Evolutionary conservation across 2,888 invertebrate species (phyloP), one percentile per base, ranked within the genome.

Genomic region (Sabellastarte sp.): DNA sequence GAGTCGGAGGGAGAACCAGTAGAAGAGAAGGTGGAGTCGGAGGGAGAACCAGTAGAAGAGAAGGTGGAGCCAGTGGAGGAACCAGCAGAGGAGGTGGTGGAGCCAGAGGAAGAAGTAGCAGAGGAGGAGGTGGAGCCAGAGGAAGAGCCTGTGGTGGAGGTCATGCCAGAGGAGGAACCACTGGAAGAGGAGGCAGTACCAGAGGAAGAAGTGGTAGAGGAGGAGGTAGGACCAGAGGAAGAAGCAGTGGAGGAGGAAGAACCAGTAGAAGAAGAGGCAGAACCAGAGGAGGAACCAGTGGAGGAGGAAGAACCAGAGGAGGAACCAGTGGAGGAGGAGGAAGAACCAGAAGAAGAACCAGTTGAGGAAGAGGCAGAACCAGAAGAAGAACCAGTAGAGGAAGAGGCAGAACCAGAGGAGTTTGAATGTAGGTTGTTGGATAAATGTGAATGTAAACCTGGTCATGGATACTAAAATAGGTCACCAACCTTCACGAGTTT

Each of bases 301-400:
- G 53, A 41, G 32, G 57, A 57, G 50, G 53, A 57, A 50, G 32
- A 57, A 57, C 57, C 41, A 41, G 50, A 26, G 50, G n/a, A n/a
- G n/a, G n/a, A n/a, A n/a, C n/a, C n/a, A n/a, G n/a, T n/a, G n/a
- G n/a, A n/a, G n/a, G n/a, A 33, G 57, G 57, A 50, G 53, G 41
- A 61, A 41, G 33, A 32, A 57, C 28, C 5, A 28, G 51, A 29
- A 57, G 61, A 61, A 30, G 33, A 41, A 61, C 55, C 30, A 24
- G 33, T 41, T 2, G 26, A 58, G 57, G 24, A 50, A 51, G 59
- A 50, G 31, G 31, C 15, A 57, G 57, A 57, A 31, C 10, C 5
- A 41, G n/a, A n/a, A n/a, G n/a, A n/a, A n/a, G n/a, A n/a, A n/a
- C n/a, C n/a, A n/a, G n/a, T n/a, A n/a, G n/a, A n/a, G n/a, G 41